A percentile compares a stretch with the other conserved stretches of the same genome.
phyloP scores from a whole-genome alignment of 2,888 invertebrate genomes.

The Argyresthia goedartella region DNA sequence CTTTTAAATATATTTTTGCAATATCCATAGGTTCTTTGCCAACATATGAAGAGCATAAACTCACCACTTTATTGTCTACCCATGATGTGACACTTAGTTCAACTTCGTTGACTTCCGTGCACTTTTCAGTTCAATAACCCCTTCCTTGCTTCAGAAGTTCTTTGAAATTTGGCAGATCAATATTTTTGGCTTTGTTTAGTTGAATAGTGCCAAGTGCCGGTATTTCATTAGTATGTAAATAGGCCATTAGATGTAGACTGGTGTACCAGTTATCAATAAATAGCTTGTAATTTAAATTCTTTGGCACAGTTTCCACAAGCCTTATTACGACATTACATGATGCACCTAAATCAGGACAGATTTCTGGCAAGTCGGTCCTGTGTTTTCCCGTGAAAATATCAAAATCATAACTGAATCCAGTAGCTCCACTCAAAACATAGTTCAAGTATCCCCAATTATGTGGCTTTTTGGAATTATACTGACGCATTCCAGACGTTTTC shows the following conservation, averaged over 20 bases:
- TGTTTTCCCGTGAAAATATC: not conserved
- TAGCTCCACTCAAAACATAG: too few species aligned
- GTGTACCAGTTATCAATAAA: conserved; percentile 29
- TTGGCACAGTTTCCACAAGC: conserved; percentile 18
- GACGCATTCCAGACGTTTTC: not conserved
- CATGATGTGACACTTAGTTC: conserved; percentile 13
- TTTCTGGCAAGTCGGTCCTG: conserved; percentile 15
- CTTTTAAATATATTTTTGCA: conserved; percentile 12
- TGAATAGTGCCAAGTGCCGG: too few species aligned
- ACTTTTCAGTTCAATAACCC: conserved; percentile 9
- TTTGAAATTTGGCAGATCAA: conserved; percentile 12
- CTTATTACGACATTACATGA: conserved; percentile 21
- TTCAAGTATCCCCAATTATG: conserved; percentile 5
- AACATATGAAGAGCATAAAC: conserved; percentile 16
- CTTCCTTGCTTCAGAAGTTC: conserved; percentile 10
- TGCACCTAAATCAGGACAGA: conserved; percentile 21
- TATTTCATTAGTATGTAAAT: too few species aligned
- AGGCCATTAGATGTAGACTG: too few species aligned
- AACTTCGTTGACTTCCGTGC: conserved; percentile 7
- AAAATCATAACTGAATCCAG: conserved; percentile 5
- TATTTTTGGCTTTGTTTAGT: conserved; percentile 12
- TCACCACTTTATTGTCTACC: conserved; percentile 18
- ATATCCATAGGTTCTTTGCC: conserved; percentile 15
- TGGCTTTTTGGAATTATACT: conserved; percentile 3
- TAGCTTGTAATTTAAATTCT: conserved; percentile 21